A percentile compares a stretch with the other conserved stretches of the same genome.
Evolutionary conservation across 2,888 invertebrate genomes (phyloP).

Genomic region (Plebejus argus): DNA sequence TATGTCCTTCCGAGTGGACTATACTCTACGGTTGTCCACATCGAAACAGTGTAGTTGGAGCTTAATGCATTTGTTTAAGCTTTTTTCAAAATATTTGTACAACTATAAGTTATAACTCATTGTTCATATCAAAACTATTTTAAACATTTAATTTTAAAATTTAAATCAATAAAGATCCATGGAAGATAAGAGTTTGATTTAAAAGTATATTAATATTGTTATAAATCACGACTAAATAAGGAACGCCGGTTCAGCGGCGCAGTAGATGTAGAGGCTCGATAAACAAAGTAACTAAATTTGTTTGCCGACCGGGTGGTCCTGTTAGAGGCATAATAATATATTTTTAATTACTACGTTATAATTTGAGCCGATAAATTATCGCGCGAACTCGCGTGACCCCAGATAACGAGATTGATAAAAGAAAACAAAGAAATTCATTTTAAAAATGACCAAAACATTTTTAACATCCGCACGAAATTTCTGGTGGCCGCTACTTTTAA

Average conservation of each 20-base stretch:
- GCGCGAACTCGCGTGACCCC: not conserved
- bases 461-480: slow-evolving; percentile 2
- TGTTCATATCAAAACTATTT: not conserved
- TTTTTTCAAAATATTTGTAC: too few relatives aligned
- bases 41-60: too few relatives aligned
- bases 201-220: slow-evolving; percentile 8
- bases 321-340: slow-evolving; percentile 26
- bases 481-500: not conserved
- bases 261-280: not conserved
- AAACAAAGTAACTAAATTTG: slow-evolving; percentile 32
- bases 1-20: too few relatives aligned
- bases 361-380: slow-evolving; percentile 26
- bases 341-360: slow-evolving; percentile 30
- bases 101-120: not conserved
- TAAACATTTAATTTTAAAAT: too few relatives aligned
- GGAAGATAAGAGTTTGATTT: not conserved
- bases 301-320: slow-evolving; percentile 39
- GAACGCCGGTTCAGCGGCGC: not conserved
- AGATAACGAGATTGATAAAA: slow-evolving; percentile 9
- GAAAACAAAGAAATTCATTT: not conserved
- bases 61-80: too few relatives aligned
- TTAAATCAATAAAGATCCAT: not conserved
- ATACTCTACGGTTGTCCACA: too few relatives aligned
- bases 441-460: slow-evolving; percentile 17
- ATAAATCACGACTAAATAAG: slow-evolving; percentile 12